Percentiles rank a stretch among this genome's conserved stretches.
Conservation (phyloP, 2,113 vertebrate genomes). For the Solea senegalensis region DNA sequence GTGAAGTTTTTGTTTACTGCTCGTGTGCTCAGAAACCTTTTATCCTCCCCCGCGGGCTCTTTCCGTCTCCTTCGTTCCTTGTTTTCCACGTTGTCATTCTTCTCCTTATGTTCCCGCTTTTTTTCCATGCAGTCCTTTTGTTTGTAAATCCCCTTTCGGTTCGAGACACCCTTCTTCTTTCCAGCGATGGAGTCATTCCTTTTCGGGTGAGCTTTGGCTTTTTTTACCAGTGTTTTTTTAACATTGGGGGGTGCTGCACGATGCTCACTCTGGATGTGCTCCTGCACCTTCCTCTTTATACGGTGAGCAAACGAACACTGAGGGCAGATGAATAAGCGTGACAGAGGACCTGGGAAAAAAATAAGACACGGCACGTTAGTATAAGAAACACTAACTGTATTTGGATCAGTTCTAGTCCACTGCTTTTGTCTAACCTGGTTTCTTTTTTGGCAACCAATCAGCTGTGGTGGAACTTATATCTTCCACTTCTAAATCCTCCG, state of each 20-base stretch:
- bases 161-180: neutral
- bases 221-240: neutral
- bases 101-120: conserved; percentile 23
- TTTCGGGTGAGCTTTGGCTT: conserved; percentile 6
- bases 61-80: conserved; percentile 7
- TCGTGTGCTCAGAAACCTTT: conserved; percentile 56
- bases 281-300: conserved; percentile 43
- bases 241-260: neutral
- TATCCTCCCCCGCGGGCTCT: conserved; percentile 47
- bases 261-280: conserved; percentile 56
- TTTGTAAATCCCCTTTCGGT: conserved; percentile 13
- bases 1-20: conserved; percentile 45
- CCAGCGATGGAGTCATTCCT: neutral
- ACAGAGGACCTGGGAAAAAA: conserved; percentile 42
- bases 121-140: conserved; percentile 12
- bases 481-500: conserved; percentile 38
- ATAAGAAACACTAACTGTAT: neutral
- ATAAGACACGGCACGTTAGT: conserved; percentile 15
- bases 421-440: conserved; percentile 45
- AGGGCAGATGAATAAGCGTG: conserved; percentile 51
- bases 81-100: conserved; percentile 50
- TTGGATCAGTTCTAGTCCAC: neutral
- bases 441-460: conserved; percentile 42
- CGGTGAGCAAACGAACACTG: conserved; percentile 51
- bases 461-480: conserved; percentile 28